Evolutionary conservation across 2,797 vertebrate genomes (phyloP), one percentile per base, ranked within the genome.

Genomic region (Rhinatrema bivittatum): DNA sequence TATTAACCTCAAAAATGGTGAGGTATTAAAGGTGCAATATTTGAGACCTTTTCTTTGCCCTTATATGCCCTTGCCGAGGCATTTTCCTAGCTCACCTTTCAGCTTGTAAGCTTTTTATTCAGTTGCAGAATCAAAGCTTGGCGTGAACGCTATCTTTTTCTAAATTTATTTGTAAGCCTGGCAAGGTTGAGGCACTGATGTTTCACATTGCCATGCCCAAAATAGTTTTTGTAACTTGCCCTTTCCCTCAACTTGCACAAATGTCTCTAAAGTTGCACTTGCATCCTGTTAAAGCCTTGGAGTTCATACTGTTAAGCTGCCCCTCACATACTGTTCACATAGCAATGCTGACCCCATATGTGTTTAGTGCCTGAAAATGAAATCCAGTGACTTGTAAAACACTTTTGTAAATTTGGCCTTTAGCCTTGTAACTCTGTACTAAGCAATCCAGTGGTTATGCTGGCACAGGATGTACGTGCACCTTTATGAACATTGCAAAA

Each of bases 21-120:
- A 43, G 18, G 80, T 85, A 84, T 92, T 93, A 88, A 84, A 86
- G 80, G 81, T 90, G 85, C 84, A 84, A 85, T 90, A 81, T 62
- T 82, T 71, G 64, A 56, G 71, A 39, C 9, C 16, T n/a, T 10
- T 18, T 21, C 5, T 15, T 19, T 14, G 39, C 13, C 39, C 52
- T 43, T 34, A 23, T 37, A 22, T 33, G 15, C 42, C 38, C 40
- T 25, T 8, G 5, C 10, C 41, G 43, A 48, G 56, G 41, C 41
- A 12, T 46, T 46, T 49, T 31, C 29, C 32, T 28, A 5, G 18
- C 33, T 14, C 13, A 2, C 7, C 49, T 8, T 18, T 23, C 0
- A 16, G 10, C 37, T 39, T 5, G n/a, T n/a, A 34, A 16, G 38
- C 46, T 7, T n/a, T n/a, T n/a, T n/a, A n/a, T n/a, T n/a, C n/a